Percentiles rank a stretch among this genome's conserved stretches.
Evolutionary conservation across 2,113 vertebrate genomes (phyloP).

Genomic region (Channa argus): DNA sequence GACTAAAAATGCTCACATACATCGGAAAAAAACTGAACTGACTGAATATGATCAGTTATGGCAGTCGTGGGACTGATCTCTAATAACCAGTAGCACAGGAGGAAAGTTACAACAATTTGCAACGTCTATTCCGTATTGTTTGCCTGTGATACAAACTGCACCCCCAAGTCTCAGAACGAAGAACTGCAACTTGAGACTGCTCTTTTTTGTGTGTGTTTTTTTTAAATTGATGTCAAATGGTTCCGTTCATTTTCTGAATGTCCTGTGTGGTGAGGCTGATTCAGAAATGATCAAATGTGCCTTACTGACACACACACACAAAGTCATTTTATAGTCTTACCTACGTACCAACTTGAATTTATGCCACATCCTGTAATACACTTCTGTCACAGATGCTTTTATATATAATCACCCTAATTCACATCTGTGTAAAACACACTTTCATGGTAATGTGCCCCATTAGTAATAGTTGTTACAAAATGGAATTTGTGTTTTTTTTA

Average conservation of each 20-base stretch:
- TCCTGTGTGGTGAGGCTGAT: slow-evolving; percentile 60
- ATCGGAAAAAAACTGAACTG: neutral
- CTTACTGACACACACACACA: slow-evolving; percentile 83
- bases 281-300: slow-evolving; percentile 77
- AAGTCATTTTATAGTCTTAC: neutral
- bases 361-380: slow-evolving; percentile 38
- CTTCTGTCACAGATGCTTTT: slow-evolving; percentile 19
- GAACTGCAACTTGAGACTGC: neutral
- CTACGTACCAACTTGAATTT: neutral
- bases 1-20: slow-evolving; percentile 3
- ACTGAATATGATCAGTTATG: slow-evolving; percentile 8
- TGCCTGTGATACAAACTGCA: neutral
- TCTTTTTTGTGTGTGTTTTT: slow-evolving; percentile 52
- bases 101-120: neutral
- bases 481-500: slow-evolving; percentile 71
- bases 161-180: slow-evolving; percentile 30
- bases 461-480: slow-evolving; percentile 78
- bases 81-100: slow-evolving; percentile 16
- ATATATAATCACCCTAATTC: slow-evolving; percentile 67
- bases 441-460: slow-evolving; percentile 76
- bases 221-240: slow-evolving; percentile 15
- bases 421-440: slow-evolving; percentile 73
- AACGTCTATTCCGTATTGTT: no score
- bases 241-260: slow-evolving; percentile 41
- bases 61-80: slow-evolving; percentile 29